These are phyloP conservation scores for Molossus molossus DNA, from an alignment of 2,797 vertebrate genomes.

Conservation along the genomic window DNA sequence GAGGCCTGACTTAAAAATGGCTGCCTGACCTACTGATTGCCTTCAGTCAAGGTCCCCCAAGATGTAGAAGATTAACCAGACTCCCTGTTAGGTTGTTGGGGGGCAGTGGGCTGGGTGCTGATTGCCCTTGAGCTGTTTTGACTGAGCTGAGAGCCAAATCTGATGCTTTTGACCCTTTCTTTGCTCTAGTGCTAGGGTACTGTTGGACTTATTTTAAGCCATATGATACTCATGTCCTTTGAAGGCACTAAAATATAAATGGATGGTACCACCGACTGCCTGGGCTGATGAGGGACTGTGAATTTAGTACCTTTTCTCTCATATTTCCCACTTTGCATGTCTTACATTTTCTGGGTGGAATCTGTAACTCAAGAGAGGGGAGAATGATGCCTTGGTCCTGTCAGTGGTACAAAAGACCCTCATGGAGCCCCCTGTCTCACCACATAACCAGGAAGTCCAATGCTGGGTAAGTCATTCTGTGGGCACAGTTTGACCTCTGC, in stretches of 20 bases:
- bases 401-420: neutral
- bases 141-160: constrained; percentile 25
- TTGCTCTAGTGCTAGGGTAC: constrained; percentile 24
- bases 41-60: neutral
- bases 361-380: neutral
- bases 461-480: neutral
- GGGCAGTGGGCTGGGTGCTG: neutral
- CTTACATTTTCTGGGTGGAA: neutral
- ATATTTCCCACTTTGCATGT: neutral
- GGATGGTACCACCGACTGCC: neutral
- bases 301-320: constrained; percentile 1
- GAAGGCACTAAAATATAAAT: constrained; percentile 48
- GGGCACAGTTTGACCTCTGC: neutral
- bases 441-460: neutral
- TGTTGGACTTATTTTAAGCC: constrained; percentile 1
- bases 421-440: neutral
- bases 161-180: constrained; percentile 18
- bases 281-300: neutral
- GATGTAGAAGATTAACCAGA: constrained; percentile 54
- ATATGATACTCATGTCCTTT: constrained; percentile 41
- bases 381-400: neutral
- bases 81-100: neutral
- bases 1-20: constrained; percentile 36
- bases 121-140: constrained; percentile 36
- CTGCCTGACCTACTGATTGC: constrained; percentile 3